Percentiles rank a stretch among this genome's conserved stretches.
Evolutionary conservation across 1,140 invertebrate species (phyloP).

Genomic region (Palaemon carinicauda): DNA sequence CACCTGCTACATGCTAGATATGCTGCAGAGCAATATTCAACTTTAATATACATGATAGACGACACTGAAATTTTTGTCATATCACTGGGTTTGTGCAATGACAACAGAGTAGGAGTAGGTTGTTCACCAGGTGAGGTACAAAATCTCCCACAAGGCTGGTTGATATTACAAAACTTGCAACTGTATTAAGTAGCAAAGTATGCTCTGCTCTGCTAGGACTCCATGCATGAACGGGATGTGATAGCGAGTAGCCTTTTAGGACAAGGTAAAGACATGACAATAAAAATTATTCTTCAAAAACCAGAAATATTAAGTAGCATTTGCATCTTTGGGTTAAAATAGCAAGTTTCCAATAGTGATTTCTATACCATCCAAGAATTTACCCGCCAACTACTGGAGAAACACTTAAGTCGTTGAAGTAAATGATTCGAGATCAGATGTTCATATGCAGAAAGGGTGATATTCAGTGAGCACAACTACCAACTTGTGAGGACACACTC

Average conservation of each 20-base stretch:
- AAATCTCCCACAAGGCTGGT: not conserved
- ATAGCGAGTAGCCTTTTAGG: not conserved
- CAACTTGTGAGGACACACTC: not conserved
- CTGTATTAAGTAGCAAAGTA: not conserved
- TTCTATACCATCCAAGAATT: no score
- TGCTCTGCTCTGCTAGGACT: not conserved
- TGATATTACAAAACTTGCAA: not conserved
- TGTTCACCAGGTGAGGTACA: not conserved
- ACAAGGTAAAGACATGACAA: no score
- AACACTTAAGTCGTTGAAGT: not conserved
- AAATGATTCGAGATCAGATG: not conserved
- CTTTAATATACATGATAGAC: not conserved
- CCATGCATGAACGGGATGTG: slow-evolving; percentile 6
- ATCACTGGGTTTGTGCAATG: not conserved
- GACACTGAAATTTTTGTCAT: not conserved
- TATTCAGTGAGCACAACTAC: not conserved
- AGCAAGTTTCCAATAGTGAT: not conserved
- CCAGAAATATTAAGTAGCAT: not conserved
- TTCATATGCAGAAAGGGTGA: not conserved
- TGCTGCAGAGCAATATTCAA: not conserved
- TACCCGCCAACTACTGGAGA: no score
- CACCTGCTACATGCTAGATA: no score
- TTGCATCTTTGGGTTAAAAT: not conserved
- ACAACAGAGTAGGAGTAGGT: not conserved
- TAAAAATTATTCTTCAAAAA: no score